Base-by-base conservation (phyloP, 2,888 invertebrate genomes). In the Noctua fimbriata region DNA sequence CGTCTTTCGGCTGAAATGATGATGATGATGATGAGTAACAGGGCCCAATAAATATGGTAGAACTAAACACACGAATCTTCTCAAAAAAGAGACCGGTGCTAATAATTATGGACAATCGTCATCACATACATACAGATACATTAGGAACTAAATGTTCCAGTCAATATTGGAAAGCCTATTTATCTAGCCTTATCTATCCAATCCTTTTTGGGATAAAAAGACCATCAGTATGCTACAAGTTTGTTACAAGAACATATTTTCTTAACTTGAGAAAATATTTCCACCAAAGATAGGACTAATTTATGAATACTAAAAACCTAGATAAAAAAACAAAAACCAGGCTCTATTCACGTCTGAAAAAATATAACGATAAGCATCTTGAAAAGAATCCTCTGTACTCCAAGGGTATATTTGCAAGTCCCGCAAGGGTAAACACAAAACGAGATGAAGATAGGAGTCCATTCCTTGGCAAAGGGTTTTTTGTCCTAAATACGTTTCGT, bases 401-500 rank as follows among this genome's bases (percentile, higher is more conserved):
- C 74, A 44, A 71, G 81, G 87, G 90, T 90, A 84, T 91, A 94
- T 94, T 94, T 94, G 89, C 91, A 81, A 82, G 88, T 88, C 89
- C 88, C 89, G 85, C 86, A 86, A 90, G 91, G 91, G 91, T 91
- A 92, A 92, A 93, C 92, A 94, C 92, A 91, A 92, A 92, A 92
- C 91, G 91, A 93, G 94, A 93, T 93, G 93, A 93, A 94, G 93
- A 93, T 92, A 92, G 92, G 90, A 90, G 88, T 92, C 89, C 87
- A 92, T 92, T 93, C 91, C 92, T 92, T 89, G 76, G 89, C 91
- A 92, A 94, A 93, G 93, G 94, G 92, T 93, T 90, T 87, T 89
- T 93, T 93, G 94, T 92, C 94, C 94, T 94, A 94, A 94, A 94
- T 95, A 93, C 94, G 94, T 92, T 92, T 92, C 93, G 93, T 94